Base-by-base conservation (phyloP, 2,113 vertebrate species). In the Zeus faber region DNA sequence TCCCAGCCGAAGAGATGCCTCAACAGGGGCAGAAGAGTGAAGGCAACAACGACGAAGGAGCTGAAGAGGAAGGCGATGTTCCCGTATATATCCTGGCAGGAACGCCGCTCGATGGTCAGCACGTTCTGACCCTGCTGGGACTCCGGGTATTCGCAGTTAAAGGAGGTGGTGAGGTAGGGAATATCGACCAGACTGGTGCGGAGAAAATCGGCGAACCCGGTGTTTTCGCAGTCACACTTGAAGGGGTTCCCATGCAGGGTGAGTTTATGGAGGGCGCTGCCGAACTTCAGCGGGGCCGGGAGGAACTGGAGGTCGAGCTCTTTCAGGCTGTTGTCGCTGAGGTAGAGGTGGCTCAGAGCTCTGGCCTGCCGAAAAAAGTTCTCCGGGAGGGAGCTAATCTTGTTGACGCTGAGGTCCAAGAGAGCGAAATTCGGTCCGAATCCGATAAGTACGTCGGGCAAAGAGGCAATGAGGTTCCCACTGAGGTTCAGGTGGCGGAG, bases 1-100 rank as follows among this genome's bases (percentile, higher is more conserved):
- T 94, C 91, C 93, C 93, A 95, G 57, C 91, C 92, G 3, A 90
- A 94, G 3, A 94, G 84, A 21, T 92, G 90, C 48, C 91, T 89
- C 41, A 94, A 66, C 22, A 89, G 47, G 2, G 92, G 89, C 17
- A 90, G 29, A 4, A 56, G 40, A 16, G 87, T 87, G 18, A 83
- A 76, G 2, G 54, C 29, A 1, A 84, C 25, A 31, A 82, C 69
- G 0, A 79, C 37, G 48, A 91, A 57, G 0, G 64, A 84, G 2
- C 87, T 64, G 29, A 79, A 23, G 0, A 93, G 54, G 22, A 87
- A 94, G 18, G 76, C 69, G 13, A 87, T 35, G 43, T 87, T 74
- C 1, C 92, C 90, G 13, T 78, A 83, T 17, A 91, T 86, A 1
- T 95, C 91, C 74, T 91, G 89, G 58, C 93, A 95, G 39, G 93